A percentile compares a stretch with the other conserved stretches of the same genome.
These are phyloP conservation scores for Ctenochaetus hawaiiensis DNA, from an alignment of 2,797 vertebrate genomes.

Conservation along the genomic window DNA sequence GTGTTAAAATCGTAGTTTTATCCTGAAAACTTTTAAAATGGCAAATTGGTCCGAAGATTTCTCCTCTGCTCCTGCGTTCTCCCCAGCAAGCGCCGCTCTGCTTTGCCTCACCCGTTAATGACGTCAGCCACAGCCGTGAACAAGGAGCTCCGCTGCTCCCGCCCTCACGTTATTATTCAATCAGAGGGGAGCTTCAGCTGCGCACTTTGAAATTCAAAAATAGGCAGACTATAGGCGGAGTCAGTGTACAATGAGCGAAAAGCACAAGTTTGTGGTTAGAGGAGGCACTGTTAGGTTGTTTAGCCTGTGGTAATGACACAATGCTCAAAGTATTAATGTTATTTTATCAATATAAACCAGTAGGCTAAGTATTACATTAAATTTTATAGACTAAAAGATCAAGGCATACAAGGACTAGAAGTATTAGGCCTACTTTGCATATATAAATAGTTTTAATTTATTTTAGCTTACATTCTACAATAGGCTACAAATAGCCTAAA, in stretches of 20 bases:
- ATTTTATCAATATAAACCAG: neutral
- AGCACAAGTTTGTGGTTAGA: neutral
- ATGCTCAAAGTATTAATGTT: neutral
- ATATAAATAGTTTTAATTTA: neutral
- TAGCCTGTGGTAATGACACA: neutral
- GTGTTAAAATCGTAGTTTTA: neutral
- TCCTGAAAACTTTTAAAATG: neutral
- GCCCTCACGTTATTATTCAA: neutral
- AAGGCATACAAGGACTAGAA: neutral
- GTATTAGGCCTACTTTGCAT: neutral
- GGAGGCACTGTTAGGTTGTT: slow-evolving; percentile 2
- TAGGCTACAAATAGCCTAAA: slow-evolving; percentile 15
- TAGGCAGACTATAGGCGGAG: slow-evolving; percentile 11
- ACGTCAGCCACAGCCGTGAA: neutral
- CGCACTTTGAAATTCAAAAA: slow-evolving; percentile 1
- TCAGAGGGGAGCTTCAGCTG: slow-evolving; percentile 9
- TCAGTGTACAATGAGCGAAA: neutral
- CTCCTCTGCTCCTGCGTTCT: neutral
- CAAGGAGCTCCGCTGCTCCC: neutral
- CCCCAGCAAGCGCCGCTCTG: neutral
- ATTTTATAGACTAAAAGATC: neutral
- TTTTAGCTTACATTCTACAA: neutral
- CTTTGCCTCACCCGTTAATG: neutral
- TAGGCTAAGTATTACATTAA: slow-evolving; percentile 6
- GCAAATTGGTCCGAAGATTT: neutral